These are phyloP conservation scores for Lochmaea capreae DNA, from an alignment of 2,888 invertebrate species.

Conservation along the genomic window DNA sequence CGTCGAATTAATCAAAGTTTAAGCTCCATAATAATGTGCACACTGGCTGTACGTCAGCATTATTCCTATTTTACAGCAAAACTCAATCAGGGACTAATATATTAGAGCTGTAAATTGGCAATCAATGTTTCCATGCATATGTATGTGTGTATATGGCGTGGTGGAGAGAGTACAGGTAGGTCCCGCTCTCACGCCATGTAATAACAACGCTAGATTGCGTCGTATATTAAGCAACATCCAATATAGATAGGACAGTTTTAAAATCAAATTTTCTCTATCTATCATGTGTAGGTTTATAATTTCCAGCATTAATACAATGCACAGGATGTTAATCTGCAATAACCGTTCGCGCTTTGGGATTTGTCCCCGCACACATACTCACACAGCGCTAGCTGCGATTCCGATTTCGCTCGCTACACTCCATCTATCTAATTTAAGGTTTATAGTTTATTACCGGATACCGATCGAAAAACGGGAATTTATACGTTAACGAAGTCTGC, in stretches of 20 bases:
- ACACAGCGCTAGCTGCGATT: slow-evolving; percentile 52
- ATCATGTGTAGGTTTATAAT: slow-evolving; percentile 66
- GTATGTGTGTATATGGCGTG: slow-evolving; percentile 61
- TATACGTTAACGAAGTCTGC: slow-evolving; percentile 42
- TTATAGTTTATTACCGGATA: slow-evolving; percentile 53
- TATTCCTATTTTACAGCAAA: slow-evolving; percentile 68
- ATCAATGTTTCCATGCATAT: slow-evolving; percentile 68
- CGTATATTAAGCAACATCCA: slow-evolving; percentile 67
- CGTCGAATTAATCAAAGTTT: slow-evolving; percentile 67
- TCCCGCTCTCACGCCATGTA: slow-evolving; percentile 57
- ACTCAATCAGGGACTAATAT: slow-evolving; percentile 68
- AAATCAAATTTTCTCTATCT: slow-evolving; percentile 67
- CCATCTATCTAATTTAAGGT: slow-evolving; percentile 60
- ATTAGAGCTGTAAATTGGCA: slow-evolving; percentile 69
- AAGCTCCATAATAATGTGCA: slow-evolving; percentile 67
- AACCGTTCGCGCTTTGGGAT: slow-evolving; percentile 64
- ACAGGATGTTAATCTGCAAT: slow-evolving; percentile 67
- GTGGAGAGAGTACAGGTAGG: slow-evolving; percentile 48
- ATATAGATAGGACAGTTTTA: slow-evolving; percentile 66
- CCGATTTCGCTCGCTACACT: slow-evolving; percentile 50
- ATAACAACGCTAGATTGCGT: slow-evolving; percentile 67
- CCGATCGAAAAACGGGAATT: slow-evolving; percentile 42
- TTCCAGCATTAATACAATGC: slow-evolving; percentile 67
- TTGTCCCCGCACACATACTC: slow-evolving; percentile 48
- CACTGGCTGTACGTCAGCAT: slow-evolving; percentile 66